A percentile compares a stretch with the other conserved stretches of the same genome.
Evolutionary conservation across 1,140 invertebrate species (phyloP).

Genomic region (Streblospio benedicti): DNA sequence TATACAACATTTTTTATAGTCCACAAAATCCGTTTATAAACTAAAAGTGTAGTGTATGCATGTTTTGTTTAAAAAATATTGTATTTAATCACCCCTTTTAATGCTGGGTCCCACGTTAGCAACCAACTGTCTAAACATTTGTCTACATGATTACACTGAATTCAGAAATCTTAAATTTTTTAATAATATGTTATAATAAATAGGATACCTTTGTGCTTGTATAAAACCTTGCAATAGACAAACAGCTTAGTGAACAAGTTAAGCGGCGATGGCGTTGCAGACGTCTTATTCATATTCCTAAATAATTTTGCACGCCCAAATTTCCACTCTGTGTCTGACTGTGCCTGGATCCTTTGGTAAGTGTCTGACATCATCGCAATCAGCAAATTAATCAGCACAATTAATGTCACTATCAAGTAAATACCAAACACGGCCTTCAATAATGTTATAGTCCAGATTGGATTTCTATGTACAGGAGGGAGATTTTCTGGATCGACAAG

Average conservation of each 20-base stretch:
- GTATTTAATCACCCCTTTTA: too few relatives aligned
- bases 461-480: slow-evolving; percentile 51
- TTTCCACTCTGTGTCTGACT: slow-evolving; percentile 99
- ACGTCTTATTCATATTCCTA: slow-evolving; percentile 95
- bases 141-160: too few relatives aligned
- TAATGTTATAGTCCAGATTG: slow-evolving; percentile 50
- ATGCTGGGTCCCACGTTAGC: too few relatives aligned
- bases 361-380: slow-evolving; percentile 99
- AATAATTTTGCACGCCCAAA: slow-evolving; percentile 97
- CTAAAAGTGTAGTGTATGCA: too few relatives aligned
- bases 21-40: too few relatives aligned
- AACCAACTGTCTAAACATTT: too few relatives aligned
- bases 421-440: slow-evolving; percentile 74
- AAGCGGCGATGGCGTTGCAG: slow-evolving; percentile 90
- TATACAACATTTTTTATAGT: too few relatives aligned
- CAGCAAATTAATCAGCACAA: slow-evolving; percentile 94
- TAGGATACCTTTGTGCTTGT: slow-evolving; percentile 61
- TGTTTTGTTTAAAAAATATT: too few relatives aligned
- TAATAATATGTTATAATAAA: too few relatives aligned
- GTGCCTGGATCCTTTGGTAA: slow-evolving; percentile 93
- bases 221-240: slow-evolving; percentile 59
- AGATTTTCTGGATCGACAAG: slow-evolving; percentile 73
- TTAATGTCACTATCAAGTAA: slow-evolving; percentile 94
- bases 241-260: slow-evolving; percentile 83
- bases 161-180: too few relatives aligned